Evolutionary conservation across 2,888 invertebrate genomes (phyloP).

Genomic region (Seladonia tumulorum): DNA sequence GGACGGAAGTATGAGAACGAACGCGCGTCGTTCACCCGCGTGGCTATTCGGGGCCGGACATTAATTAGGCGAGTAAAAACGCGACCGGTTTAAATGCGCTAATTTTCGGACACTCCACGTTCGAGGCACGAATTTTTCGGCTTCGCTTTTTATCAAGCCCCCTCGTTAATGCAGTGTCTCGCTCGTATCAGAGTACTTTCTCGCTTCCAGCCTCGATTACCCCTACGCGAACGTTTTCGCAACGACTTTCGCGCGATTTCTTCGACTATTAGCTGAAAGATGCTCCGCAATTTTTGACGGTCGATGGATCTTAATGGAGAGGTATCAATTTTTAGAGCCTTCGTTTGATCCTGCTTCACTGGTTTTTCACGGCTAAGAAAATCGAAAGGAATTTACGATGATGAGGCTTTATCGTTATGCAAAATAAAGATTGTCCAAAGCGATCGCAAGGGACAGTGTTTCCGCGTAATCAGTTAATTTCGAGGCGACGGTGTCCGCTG

Average conservation of each 20-base stretch:
- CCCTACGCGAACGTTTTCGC: neutral
- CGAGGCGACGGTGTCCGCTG: neutral
- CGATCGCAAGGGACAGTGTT: too few relatives aligned
- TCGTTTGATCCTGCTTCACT: neutral
- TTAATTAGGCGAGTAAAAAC: conserved; percentile 43
- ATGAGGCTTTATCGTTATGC: too few relatives aligned
- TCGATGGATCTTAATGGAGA: neutral
- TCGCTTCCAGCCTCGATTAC: neutral
- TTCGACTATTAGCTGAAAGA: neutral
- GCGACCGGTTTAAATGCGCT: conserved; percentile 31
- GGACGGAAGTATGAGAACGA: neutral
- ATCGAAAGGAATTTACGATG: too few relatives aligned
- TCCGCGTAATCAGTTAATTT: neutral
- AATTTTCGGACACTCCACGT: conserved; percentile 27
- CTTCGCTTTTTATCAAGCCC: conserved; percentile 15
- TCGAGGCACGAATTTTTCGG: conserved; percentile 18
- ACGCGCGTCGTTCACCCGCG: neutral
- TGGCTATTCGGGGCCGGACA: neutral
- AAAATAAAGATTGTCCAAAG: too few relatives aligned
- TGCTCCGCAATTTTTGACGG: neutral
- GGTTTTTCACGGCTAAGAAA: neutral
- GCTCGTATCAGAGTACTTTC: conserved; percentile 10
- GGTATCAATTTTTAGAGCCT: neutral
- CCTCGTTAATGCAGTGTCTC: conserved; percentile 35
- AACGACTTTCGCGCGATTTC: neutral